Evolutionary conservation across 2,113 vertebrate species (phyloP), one percentile per base, ranked within the genome.

Genomic region (Galeopterus variegatus): DNA sequence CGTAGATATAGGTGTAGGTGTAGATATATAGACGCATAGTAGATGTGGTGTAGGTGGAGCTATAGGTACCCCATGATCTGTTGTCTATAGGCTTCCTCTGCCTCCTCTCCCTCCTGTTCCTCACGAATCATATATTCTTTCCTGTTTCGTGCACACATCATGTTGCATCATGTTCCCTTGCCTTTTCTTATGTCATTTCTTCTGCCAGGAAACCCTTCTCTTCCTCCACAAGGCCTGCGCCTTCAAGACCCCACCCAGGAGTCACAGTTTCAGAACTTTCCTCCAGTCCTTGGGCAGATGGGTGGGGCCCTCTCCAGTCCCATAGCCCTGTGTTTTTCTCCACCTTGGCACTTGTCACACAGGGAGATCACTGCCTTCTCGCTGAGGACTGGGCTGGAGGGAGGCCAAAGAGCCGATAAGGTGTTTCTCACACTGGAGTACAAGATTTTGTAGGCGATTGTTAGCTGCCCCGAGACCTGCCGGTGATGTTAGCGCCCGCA

Each of bases 1-100:
- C 18, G 6, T 13, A 41, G 13, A 5, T 36, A 4, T 7, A 33
- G 50, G 14, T 45, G 4, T 8, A 7, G 26, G 17, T n/a, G 3
- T 9, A 10, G 36, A 2, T 65, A 6, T 12, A n/a, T 1, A 64
- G 56, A 14, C 41, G 11, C 8, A 13, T 41, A 41, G 41, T 41
- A 41, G 52, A 23, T n/a, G 13, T 41, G 1, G 17, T 31, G 14
- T 62, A 7, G 28, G 1, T 70, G 6, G 6, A 64, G 69, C 2
- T 10, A 11, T 2, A 36, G 3, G 5, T 58, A 5, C 3, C 9
- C 31, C 4, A 26, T 11, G 19, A 24, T 9, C 21, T 48, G 1
- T 88, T 36, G 64, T n/a, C 5, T 7, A 1, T 6, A 1, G 52
- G 18, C 18, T 36, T 65, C 45, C 45, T 81, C 36, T n/a, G 28